phyloP scores from a whole-genome alignment of 2,888 invertebrate species.

The Amiota minor region DNA sequence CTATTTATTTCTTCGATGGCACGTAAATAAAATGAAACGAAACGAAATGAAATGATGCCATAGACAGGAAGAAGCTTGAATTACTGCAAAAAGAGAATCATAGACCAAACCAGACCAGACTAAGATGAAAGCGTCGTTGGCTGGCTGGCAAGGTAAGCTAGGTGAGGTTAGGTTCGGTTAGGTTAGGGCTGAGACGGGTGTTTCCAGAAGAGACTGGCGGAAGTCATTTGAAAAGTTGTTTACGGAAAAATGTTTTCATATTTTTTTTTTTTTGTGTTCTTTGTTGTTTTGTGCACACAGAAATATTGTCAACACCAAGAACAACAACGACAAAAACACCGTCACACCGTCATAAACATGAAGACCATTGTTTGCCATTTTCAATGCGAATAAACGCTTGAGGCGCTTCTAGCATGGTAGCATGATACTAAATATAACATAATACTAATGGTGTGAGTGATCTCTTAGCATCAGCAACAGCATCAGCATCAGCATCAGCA shows the following conservation, averaged over 20 bases:
- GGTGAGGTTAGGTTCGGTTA: slow-evolving; percentile 14
- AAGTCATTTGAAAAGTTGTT: slow-evolving; percentile 50
- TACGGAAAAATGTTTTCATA: slow-evolving; percentile 40
- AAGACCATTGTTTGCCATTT: slow-evolving; percentile 13
- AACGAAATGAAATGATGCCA: slow-evolving; percentile 14
- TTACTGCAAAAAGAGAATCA: too few species aligned
- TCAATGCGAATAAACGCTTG: not conserved
- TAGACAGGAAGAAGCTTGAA: not conserved
- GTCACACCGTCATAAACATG: not conserved
- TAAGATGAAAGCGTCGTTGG: not conserved
- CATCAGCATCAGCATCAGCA: too few species aligned
- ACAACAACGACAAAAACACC: not conserved
- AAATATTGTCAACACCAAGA: slow-evolving; percentile 24
- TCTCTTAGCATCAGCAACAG: too few species aligned
- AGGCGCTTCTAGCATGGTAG: slow-evolving; percentile 10
- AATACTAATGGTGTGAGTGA: too few species aligned
- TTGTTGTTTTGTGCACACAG: not conserved
- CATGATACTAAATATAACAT: too few species aligned
- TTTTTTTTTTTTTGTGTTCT: too few species aligned
- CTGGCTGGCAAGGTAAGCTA: slow-evolving; percentile 30
- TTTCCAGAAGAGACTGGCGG: slow-evolving; percentile 15
- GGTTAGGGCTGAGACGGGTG: slow-evolving; percentile 6
- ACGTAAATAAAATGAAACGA: slow-evolving; percentile 31
- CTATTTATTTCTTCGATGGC: slow-evolving; percentile 41
- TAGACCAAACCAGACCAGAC: not conserved